phyloP scores from a whole-genome alignment of 2,113 vertebrate genomes.

The Phocoena phocoena region DNA sequence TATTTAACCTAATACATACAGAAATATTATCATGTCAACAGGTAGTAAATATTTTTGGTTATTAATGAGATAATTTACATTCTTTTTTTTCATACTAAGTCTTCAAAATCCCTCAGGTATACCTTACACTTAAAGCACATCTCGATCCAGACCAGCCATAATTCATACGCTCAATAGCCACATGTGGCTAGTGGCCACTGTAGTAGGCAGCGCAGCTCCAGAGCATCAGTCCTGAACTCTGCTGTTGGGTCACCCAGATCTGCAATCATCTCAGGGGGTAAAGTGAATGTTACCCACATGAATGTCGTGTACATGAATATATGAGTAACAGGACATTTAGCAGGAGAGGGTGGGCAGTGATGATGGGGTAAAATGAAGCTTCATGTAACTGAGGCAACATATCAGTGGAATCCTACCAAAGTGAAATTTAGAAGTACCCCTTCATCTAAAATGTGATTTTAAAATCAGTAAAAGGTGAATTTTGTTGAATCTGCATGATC shows the following conservation, averaged over 20 bases:
- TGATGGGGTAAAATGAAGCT: neutral
- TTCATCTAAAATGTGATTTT: neutral
- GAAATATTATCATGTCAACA: neutral
- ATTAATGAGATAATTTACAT: neutral
- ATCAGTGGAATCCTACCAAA: neutral
- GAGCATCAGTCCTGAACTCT: neutral
- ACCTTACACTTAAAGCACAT: neutral
- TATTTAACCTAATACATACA: neutral
- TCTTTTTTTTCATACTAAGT: neutral
- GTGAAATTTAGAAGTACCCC: neutral
- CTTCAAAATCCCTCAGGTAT: neutral
- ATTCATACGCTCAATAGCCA: neutral
- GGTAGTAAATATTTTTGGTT: neutral
- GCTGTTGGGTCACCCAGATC: neutral
- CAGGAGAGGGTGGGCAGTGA: neutral
- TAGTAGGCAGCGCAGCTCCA: neutral
- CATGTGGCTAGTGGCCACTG: neutral
- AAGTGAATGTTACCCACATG: neutral
- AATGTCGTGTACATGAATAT: neutral
- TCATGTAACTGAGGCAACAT: neutral
- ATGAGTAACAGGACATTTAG: neutral
- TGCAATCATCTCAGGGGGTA: neutral
- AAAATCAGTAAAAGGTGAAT: neutral
- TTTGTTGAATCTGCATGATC: slow-evolving; percentile 3
- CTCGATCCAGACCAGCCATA: neutral